A percentile compares a stretch with the other conserved stretches of the same genome.
Evolutionary conservation across 2,797 vertebrate genomes (phyloP).

Genomic region (Leuciscus waleckii): DNA sequence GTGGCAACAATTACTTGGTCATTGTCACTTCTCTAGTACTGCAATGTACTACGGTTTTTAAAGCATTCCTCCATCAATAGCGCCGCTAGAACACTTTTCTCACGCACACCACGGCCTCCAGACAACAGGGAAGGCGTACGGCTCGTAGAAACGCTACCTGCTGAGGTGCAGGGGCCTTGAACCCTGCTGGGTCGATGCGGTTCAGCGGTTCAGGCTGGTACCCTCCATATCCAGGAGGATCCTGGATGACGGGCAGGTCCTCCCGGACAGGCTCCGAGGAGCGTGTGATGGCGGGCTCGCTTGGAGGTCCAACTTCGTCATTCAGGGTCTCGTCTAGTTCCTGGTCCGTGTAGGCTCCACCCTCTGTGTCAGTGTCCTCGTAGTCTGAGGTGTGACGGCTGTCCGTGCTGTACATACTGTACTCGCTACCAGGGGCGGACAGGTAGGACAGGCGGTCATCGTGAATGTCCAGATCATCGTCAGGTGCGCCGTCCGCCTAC

Average conservation of each 20-base stretch:
- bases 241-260: slow-evolving; percentile 91
- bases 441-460: slow-evolving; percentile 99
- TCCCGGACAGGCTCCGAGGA: slow-evolving; percentile 97
- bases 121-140: slow-evolving; percentile 84
- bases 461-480: slow-evolving; percentile 96
- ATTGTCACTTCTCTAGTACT: slow-evolving; percentile 43
- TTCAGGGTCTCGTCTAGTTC: slow-evolving; percentile 98
- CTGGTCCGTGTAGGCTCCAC: slow-evolving; percentile 98
- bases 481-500: slow-evolving; percentile 92
- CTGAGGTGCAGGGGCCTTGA: slow-evolving; percentile 89
- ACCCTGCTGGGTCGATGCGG: slow-evolving; percentile 93
- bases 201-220: slow-evolving; percentile 86
- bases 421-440: slow-evolving; percentile 98
- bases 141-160: slow-evolving; percentile 92
- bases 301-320: slow-evolving; percentile 91
- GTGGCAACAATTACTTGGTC: slow-evolving; percentile 48
- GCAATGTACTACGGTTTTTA: slow-evolving; percentile 39
- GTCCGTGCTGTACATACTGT: slow-evolving; percentile 99
- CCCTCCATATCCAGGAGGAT: slow-evolving; percentile 83
- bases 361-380: slow-evolving; percentile 99
- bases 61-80: slow-evolving; percentile 69
- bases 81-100: slow-evolving; percentile 83
- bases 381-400: slow-evolving; percentile 99
- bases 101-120: slow-evolving; percentile 84
- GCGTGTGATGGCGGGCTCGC: slow-evolving; percentile 95